phyloP scores from a whole-genome alignment of 2,797 vertebrate genomes.

The Phrynocephalus guinanensis region DNA sequence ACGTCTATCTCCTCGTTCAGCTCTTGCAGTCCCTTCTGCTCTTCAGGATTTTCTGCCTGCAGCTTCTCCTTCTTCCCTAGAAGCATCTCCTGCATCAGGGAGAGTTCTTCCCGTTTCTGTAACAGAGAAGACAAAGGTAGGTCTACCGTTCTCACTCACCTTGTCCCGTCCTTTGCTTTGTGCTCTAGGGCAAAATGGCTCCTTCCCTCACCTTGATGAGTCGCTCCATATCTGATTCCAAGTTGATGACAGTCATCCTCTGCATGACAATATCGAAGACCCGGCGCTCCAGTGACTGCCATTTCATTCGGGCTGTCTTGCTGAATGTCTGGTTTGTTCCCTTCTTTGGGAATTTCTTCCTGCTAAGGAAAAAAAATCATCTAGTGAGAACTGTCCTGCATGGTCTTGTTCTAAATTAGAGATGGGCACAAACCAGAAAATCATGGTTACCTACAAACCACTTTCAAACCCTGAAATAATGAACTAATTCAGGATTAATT shows the following conservation, averaged over 20 bases:
- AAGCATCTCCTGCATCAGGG: conserved; percentile 89
- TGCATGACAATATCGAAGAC: conserved; percentile 97
- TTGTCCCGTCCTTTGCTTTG: neutral
- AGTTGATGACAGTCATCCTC: conserved; percentile 93
- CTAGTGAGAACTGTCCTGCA: conserved; percentile 2
- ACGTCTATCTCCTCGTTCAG: conserved; percentile 94
- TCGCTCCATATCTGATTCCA: conserved; percentile 97
- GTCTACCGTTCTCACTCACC: neutral
- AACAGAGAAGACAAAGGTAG: neutral
- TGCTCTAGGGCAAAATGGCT: neutral
- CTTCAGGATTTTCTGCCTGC: conserved; percentile 83
- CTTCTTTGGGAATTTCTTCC: conserved; percentile 92
- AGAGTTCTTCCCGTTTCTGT: conserved; percentile 97
- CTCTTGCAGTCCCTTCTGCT: conserved; percentile 91
- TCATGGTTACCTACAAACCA: too few relatives aligned
- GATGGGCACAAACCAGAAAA: too few relatives aligned
- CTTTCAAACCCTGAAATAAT: too few relatives aligned
- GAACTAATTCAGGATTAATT: too few relatives aligned
- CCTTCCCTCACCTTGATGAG: conserved; percentile 87
- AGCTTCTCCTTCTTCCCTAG: conserved; percentile 85
- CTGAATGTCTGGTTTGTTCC: conserved; percentile 84
- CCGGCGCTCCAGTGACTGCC: conserved; percentile 91
- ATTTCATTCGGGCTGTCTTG: conserved; percentile 92
- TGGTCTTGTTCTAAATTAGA: neutral
- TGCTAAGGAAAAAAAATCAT: conserved; percentile 50